Evolutionary conservation across 2,888 invertebrate genomes (phyloP), one percentile per base, ranked within the genome.

Genomic region (Calameuta pallipes): DNA sequence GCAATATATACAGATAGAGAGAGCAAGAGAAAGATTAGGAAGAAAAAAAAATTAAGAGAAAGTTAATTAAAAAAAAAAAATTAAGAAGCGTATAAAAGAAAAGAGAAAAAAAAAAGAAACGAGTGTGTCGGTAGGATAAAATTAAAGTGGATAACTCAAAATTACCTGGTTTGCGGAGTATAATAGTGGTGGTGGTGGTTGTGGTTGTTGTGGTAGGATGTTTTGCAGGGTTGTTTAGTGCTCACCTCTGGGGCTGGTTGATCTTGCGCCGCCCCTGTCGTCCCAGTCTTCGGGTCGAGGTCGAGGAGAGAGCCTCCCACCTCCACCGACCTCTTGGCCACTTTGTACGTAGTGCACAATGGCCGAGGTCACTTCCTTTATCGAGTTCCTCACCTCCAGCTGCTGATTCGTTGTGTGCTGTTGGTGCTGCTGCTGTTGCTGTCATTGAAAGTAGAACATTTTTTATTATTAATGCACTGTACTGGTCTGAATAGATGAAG

Each of bases 331-430:
- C 85, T 91, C 92, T 85, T 91, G 92, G 84, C 92, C 92, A 85
- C 91, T 93, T 82, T 93, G 93, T 81, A 97, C 97, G 93, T 97
- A 97, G 92, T 97, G 97, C 78, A 97, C 97, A 87, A 98, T 97
- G 75, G 97, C 97, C 85, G 97, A 97, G 82, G 97, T 97, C 84
- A 97, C 97, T 92, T 97, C 97, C 92, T 97, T 97, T 90, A 97
- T 97, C 79, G 97, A 97, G 82, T 96, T 95, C 90, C 91, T 89
- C 85, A 91, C 91, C 85, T 91, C 91, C 84, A 89, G 87, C 84
- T 90, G 90, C 84, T 91, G 91, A 87, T 90, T 90, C 89, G 90
- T 90, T 87, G 90, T 88, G 83, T 90, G 89, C 81, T 88, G 88
- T 37, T 89, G 87, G 37, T 87, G 86, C 76, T 87, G 56, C 13